Percentiles rank a stretch among this genome's conserved stretches.
phyloP scores from a whole-genome alignment of 2,888 invertebrate genomes.

The Lithophane socia region DNA sequence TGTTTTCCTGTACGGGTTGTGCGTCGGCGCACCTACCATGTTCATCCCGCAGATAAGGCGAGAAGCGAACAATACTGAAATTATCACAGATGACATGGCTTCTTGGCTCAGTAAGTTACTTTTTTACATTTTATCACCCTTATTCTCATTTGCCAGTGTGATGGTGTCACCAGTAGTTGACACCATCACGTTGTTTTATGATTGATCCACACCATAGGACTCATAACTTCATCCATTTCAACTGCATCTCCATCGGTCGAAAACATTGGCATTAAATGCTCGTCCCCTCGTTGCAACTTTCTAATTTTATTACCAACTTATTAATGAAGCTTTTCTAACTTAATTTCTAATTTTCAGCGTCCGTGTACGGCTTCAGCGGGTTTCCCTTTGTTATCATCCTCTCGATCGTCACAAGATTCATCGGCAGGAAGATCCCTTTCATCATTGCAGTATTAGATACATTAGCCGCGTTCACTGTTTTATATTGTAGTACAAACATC shows the following conservation, averaged over 20 bases:
- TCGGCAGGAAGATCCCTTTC: slow-evolving; percentile 66
- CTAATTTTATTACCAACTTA: slow-evolving; percentile 1
- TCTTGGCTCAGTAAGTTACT: slow-evolving; percentile 58
- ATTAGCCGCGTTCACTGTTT: slow-evolving; percentile 58
- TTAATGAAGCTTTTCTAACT: background rate
- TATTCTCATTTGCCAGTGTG: no score
- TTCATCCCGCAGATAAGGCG: slow-evolving; percentile 69
- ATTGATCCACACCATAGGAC: no score
- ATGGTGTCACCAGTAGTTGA: no score
- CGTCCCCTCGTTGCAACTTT: no score
- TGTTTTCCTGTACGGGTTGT: slow-evolving; percentile 62
- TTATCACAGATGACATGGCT: slow-evolving; percentile 67
- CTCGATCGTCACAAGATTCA: slow-evolving; percentile 49
- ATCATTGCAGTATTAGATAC: slow-evolving; percentile 50
- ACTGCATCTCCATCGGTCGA: no score
- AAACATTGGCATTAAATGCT: no score
- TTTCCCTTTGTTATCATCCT: slow-evolving; percentile 68
- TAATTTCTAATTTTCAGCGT: slow-evolving; percentile 39
- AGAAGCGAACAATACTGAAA: slow-evolving; percentile 67
- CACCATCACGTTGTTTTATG: no score
- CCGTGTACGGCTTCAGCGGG: slow-evolving; percentile 57
- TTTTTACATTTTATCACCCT: no score
- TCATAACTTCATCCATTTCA: no score
- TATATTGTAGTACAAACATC: slow-evolving; percentile 64
- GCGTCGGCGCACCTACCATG: slow-evolving; percentile 68